phyloP scores from a whole-genome alignment of 2,888 invertebrate genomes.

The Lacanobia oleracea region DNA sequence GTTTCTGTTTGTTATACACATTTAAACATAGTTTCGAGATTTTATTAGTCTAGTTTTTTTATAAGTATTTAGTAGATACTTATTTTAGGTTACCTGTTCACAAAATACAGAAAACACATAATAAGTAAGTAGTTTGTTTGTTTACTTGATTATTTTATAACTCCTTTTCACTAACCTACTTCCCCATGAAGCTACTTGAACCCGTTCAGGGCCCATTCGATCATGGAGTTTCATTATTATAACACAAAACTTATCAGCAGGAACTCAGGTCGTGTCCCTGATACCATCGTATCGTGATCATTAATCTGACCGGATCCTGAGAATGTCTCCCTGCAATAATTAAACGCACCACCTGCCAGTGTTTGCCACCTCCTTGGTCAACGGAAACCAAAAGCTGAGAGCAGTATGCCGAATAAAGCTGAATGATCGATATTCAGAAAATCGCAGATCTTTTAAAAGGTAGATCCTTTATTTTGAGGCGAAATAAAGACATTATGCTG shows the following conservation, averaged over 20 bases:
- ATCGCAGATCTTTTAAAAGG: neutral
- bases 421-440: neutral
- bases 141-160: neutral
- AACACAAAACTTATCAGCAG: slow-evolving; percentile 23
- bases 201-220: slow-evolving; percentile 3
- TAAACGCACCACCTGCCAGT: slow-evolving; percentile 46
- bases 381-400: neutral
- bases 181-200: neutral
- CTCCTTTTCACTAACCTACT: neutral
- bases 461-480: neutral
- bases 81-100: too few species aligned
- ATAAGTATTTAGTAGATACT: too few species aligned
- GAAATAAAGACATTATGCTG: neutral
- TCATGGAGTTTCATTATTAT: slow-evolving; percentile 24
- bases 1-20: too few species aligned
- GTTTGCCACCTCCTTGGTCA: slow-evolving; percentile 6
- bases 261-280: slow-evolving; percentile 16
- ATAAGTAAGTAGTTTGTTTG: too few species aligned
- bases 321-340: slow-evolving; percentile 44
- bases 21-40: too few species aligned
- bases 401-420: neutral
- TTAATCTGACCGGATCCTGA: slow-evolving; percentile 43
- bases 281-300: slow-evolving; percentile 41
- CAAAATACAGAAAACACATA: too few species aligned
- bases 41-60: too few species aligned